Percentiles rank a stretch among this genome's conserved stretches.
Evolutionary conservation across 2,797 vertebrate genomes (phyloP).

Genomic region (Xiphorhynchus erythropygius): DNA sequence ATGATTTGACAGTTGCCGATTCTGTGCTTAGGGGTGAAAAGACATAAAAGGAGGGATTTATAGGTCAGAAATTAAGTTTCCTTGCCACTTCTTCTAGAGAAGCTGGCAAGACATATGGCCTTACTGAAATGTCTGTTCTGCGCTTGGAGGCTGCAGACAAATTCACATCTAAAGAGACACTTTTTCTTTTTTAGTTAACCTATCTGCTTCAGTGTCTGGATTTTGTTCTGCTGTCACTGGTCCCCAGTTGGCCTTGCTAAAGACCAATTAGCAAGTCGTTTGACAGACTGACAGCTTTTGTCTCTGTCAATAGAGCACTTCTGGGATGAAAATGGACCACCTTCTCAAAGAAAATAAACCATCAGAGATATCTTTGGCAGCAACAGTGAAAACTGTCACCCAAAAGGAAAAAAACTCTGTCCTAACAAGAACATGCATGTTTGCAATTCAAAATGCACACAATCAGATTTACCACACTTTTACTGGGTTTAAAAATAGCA

Average conservation of each 20-base stretch:
- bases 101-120: slow-evolving; percentile 13
- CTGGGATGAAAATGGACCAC: neutral
- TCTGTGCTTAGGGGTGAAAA: neutral
- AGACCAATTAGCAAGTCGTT: neutral
- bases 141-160: neutral
- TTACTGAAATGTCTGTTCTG: neutral
- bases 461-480: neutral
- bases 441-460: neutral
- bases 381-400: neutral
- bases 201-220: neutral
- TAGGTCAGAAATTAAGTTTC: slow-evolving; percentile 43
- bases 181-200: neutral
- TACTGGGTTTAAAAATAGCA: neutral
- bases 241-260: neutral
- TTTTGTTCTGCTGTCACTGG: neutral
- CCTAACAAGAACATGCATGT: neutral
- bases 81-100: neutral
- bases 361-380: neutral
- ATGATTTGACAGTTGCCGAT: neutral
- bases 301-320: neutral
- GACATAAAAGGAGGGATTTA: neutral
- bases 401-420: neutral
- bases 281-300: neutral
- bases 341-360: neutral
- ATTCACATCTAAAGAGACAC: neutral